A percentile compares a stretch with the other conserved stretches of the same genome.
Conservation (phyloP, 2,888 invertebrate genomes). For the Eurytoma adleriae region DNA sequence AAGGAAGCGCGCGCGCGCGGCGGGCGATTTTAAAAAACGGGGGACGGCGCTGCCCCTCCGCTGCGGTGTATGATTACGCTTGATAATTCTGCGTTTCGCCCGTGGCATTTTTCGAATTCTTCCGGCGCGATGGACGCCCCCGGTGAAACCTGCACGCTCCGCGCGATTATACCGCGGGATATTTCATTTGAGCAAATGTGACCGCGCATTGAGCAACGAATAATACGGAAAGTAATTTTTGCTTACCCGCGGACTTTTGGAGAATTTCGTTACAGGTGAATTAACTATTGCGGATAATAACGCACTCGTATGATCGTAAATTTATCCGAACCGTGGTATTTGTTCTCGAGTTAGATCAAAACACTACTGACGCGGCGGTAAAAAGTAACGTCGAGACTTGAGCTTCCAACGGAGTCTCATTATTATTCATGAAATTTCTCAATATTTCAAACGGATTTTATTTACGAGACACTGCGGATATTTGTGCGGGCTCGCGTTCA, state of each 20-base stretch:
- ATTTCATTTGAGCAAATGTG: constrained; percentile 15
- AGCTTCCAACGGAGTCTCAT: constrained; percentile 14
- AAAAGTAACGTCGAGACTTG: constrained; percentile 30
- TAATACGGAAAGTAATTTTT: no score
- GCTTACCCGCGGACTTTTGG: neutral
- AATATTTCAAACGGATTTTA: constrained; percentile 49
- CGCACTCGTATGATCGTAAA: constrained; percentile 34
- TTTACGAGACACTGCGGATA: constrained; percentile 47
- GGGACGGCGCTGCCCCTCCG: neutral
- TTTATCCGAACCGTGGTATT: constrained; percentile 1
- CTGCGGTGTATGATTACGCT: constrained; percentile 33
- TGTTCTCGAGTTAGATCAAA: neutral
- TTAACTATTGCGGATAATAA: neutral
- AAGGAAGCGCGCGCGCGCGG: neutral
- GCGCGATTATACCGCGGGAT: neutral
- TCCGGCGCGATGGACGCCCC: no score
- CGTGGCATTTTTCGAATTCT: no score
- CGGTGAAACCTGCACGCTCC: neutral
- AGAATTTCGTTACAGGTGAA: neutral
- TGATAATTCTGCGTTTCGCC: constrained; percentile 23
- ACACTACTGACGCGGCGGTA: constrained; percentile 13
- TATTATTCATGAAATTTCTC: constrained; percentile 55
- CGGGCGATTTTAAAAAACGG: neutral
- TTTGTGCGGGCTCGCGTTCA: constrained; percentile 11
- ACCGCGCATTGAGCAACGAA: neutral